Base-by-base conservation (phyloP, 2,888 invertebrate species). In the Lagria hirta region DNA sequence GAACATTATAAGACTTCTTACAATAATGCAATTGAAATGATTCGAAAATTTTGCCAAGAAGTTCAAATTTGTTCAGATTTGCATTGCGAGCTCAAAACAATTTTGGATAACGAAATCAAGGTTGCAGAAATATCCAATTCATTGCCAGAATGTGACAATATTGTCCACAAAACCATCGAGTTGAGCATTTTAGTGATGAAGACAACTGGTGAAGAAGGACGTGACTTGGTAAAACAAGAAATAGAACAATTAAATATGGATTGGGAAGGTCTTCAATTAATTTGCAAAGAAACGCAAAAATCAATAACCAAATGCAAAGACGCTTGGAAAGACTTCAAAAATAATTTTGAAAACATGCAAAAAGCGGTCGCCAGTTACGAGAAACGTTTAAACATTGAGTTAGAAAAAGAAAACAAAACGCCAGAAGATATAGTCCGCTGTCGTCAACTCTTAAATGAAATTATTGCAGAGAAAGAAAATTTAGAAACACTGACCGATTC, bases 401-500 rank as follows among this genome's bases (percentile, higher is more conserved):
- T 70, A 23, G 77, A 79, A 41, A 80, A 81, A 48, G 82, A 83
- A 20, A 86, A 85, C 62, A 86, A 88, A 88, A 84, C 83, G 1
- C 83, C 88, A 1, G 86, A 86, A 59, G 86, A 89, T 73, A 75
- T 91, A 49, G 81, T 82, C 8, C 81, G 82, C 52, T 88, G 87
- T 68, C 83, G 84, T 62, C 79, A 78, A 62, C 73, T 93, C 3
- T 74, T 91, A 12, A 78, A 84, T 8, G 88, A 90, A 72, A 86
- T 91, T 1, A 69, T 84, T 32, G 78, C 79, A 14, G 82, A 88
- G 57, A 90, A 90, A 68, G 81, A 83, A 13, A 77, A 83, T 10
- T 75, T 93, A 51, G 92, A 93, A 74, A 86, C 87, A 64, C 72
- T 94, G 1, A 89, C 88, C 60, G 93, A 93, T 64, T 80, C 85